Base-by-base conservation (phyloP, 2,113 vertebrate genomes). In the Platichthys flesus region DNA sequence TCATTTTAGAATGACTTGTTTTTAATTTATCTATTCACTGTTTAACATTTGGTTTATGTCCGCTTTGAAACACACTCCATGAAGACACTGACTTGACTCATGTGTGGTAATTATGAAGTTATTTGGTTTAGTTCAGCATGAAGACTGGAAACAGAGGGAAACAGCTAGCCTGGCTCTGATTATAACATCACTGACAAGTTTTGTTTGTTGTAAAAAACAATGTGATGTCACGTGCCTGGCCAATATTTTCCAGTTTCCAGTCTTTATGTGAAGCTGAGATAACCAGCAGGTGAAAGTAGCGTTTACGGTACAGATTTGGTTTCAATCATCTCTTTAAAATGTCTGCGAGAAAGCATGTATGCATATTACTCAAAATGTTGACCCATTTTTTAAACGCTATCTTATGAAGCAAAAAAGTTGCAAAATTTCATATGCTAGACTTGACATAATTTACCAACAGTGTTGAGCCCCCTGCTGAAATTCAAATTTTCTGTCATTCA, bases 401-500 rank as follows among this genome's bases (percentile, higher is more conserved):
- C 9, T 31, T 5, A 56, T 13, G 5, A 23, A 9, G 9, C 23
- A 56, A 56, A 31, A 21, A 54, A 54, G 52, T 21, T 12, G 6
- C 31, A 55, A 57, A 15, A 28, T 42, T 65, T 57, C 13, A 37
- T 59, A 20, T 56, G 23, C 55, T 28, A 63, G 55, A 54, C 9
- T 55, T 73, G 4, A 31, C 49, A 23, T 24, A 23, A 26, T 9
- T 35, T 12, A 51, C 65, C 37, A 66, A 40, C 18, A 54, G 16
- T 57, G 42, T 37, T 10, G 20, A 16, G 52, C 12, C 3, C 5
- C 58, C 28, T 51, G 31, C 35, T 45, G 55, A 68, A 37, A 63
- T 67, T 42, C 26, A 57, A 8, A 28, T 51, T 51, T 5, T 18
- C 52, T 74, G 45, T 74, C 66, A 66, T 16, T 67, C 49, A 77